phyloP scores from a whole-genome alignment of 1,140 invertebrate species.

The Lethrus apterus region DNA sequence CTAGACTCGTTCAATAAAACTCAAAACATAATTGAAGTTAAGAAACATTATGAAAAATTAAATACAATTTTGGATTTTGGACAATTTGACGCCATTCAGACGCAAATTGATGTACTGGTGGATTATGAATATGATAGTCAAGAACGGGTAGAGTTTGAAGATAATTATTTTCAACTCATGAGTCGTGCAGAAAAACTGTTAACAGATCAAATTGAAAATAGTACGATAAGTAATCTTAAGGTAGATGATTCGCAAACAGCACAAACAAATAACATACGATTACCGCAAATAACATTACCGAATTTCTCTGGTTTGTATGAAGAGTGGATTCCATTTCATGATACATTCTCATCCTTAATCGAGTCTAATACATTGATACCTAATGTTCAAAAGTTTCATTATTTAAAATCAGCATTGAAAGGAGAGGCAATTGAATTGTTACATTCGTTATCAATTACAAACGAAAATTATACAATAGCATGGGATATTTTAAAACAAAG shows the following conservation, averaged over 20 bases:
- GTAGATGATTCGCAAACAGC: background rate
- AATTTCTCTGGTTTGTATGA: constrained; percentile 29
- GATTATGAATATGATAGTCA: background rate
- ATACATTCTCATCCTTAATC: constrained; percentile 28
- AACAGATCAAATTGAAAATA: too few relatives aligned
- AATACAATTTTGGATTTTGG: background rate
- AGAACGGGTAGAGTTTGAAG: background rate
- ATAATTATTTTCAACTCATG: background rate
- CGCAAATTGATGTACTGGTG: background rate
- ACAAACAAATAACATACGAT: background rate
- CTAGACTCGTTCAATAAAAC: too few relatives aligned
- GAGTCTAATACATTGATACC: constrained; percentile 23
- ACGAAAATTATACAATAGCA: constrained; percentile 34
- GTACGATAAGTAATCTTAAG: too few relatives aligned
- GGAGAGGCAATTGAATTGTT: constrained; percentile 31
- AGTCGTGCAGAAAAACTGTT: background rate
- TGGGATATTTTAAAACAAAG: constrained; percentile 33
- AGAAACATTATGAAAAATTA: constrained; percentile 1
- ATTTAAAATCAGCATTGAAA: constrained; percentile 27
- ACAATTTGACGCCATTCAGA: background rate
- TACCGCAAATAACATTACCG: constrained; percentile 25
- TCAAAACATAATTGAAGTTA: constrained; percentile 8
- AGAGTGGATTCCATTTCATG: constrained; percentile 30
- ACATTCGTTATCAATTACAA: constrained; percentile 29
- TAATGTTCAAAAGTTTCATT: constrained; percentile 31